phyloP scores from a whole-genome alignment of 2,113 vertebrate genomes.

The Pyxicephalus adspersus region DNA sequence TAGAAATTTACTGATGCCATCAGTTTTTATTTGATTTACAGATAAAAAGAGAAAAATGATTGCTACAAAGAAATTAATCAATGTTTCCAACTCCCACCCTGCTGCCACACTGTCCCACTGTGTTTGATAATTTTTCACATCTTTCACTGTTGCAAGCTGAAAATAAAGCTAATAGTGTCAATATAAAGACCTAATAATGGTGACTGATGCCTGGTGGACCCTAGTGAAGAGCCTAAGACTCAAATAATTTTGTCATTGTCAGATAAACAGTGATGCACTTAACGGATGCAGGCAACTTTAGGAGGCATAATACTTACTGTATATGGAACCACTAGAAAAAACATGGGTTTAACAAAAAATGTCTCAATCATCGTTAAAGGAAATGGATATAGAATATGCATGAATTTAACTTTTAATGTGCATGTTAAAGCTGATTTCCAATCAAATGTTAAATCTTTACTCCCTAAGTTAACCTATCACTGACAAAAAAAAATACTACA shows the following conservation, averaged over 20 bases:
- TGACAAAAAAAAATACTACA: too few species aligned
- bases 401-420: too few species aligned
- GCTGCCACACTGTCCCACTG: neutral
- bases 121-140: conserved; percentile 19
- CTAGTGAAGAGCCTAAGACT: conserved; percentile 11
- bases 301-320: neutral
- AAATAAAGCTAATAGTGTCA: conserved; percentile 9
- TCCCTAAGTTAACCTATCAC: too few species aligned
- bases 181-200: conserved; percentile 15
- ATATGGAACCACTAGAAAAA: neutral
- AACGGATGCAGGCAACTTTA: neutral
- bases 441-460: too few species aligned
- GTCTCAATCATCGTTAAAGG: too few species aligned
- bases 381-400: too few species aligned
- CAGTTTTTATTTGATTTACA: conserved; percentile 32
- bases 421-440: too few species aligned
- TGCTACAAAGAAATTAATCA: conserved; percentile 43
- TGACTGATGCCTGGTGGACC: conserved; percentile 13
- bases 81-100: conserved; percentile 17
- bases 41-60: conserved; percentile 42
- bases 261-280: neutral
- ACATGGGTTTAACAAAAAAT: neutral
- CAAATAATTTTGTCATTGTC: conserved; percentile 26
- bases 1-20: conserved; percentile 6
- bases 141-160: conserved; percentile 3